These are phyloP conservation scores for Melanocharis versteri DNA, from an alignment of 2,113 vertebrate species.

Conservation along the genomic window DNA sequence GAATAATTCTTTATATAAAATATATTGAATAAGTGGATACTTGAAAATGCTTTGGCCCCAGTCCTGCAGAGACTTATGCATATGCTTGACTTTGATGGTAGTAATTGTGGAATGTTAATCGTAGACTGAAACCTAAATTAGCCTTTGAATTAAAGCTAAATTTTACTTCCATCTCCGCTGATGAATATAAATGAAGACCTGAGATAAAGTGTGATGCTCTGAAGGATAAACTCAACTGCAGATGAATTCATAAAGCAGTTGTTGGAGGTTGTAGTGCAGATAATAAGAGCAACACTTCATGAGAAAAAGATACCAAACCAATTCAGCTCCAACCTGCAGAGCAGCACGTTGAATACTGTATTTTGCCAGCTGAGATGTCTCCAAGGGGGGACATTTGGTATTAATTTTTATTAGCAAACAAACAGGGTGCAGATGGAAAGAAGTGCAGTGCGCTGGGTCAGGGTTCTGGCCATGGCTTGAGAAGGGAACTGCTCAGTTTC, in stretches of 20 bases:
- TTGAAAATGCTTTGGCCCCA: slow-evolving; percentile 14
- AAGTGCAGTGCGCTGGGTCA: neutral
- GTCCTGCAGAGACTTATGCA: neutral
- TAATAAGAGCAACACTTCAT: neutral
- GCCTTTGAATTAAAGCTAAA: slow-evolving; percentile 12
- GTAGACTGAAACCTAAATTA: slow-evolving; percentile 7
- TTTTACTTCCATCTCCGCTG: slow-evolving; percentile 4
- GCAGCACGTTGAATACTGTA: neutral
- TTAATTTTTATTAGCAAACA: slow-evolving; percentile 11
- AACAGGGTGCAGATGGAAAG: neutral
- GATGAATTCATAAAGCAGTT: neutral
- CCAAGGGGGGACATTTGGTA: neutral
- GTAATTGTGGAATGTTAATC: slow-evolving; percentile 19
- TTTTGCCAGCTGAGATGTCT: slow-evolving; percentile 4
- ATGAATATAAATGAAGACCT: slow-evolving; percentile 36
- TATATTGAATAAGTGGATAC: neutral
- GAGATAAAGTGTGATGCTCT: slow-evolving; percentile 16
- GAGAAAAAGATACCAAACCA: neutral
- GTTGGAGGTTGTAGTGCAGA: neutral
- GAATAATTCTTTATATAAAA: neutral
- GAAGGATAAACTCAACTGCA: neutral
- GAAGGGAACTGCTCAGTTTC: neutral
- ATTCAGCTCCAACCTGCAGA: neutral
- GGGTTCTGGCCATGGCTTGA: neutral
- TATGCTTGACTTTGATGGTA: slow-evolving; percentile 21